Evolutionary conservation across 1,140 invertebrate genomes (phyloP), one percentile per base, ranked within the genome.

Genomic region (Bursaphelenchus mucronatus): DNA sequence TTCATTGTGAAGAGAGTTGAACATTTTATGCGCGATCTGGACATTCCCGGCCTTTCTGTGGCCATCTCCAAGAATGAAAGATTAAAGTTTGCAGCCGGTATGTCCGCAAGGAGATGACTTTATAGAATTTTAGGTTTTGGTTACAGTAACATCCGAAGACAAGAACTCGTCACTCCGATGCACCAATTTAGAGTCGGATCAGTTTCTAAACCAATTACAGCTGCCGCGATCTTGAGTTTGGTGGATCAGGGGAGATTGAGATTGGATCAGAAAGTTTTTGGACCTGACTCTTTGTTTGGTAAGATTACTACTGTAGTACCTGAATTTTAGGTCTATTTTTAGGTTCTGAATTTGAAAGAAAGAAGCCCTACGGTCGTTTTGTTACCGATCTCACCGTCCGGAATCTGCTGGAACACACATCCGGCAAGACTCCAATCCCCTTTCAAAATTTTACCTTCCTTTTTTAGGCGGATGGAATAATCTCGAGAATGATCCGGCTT

Each of bases 181-280:
- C 69, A 78, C 53, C 78, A 79, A 63, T 79, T 79, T 47, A 64
- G 78, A 50, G 69, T 80, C 57, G 78, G 78, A 10, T 79, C 76
- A 49, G 76, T 80, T 45, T 81, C 79, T 9, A 80, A 80, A 50
- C 78, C 78, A 45, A 76, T 80, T 39, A 80, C 78, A 17, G 76
- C 78, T 10, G 71, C 79, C 3, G 79, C 78, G 11, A 68, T 80
- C 57, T 47, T 80, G 43, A 39, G 80, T 10, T 65, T 80, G 9
- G 68, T 80, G 19, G 78, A 80, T 50, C 66, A 75, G 58, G 72
- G 75, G 3, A 62, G 58, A 21, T 50, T 80, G 19, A 13, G 57
- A 9, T 67, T 80, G 17, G 78, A 80, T 51, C 63, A 78, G 19
- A 65, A 62, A 30, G 56, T 80, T n/a, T 80, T 80, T 61, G 78